Evolutionary conservation across 2,888 invertebrate genomes (phyloP).

Genomic region (Oithona nana): DNA sequence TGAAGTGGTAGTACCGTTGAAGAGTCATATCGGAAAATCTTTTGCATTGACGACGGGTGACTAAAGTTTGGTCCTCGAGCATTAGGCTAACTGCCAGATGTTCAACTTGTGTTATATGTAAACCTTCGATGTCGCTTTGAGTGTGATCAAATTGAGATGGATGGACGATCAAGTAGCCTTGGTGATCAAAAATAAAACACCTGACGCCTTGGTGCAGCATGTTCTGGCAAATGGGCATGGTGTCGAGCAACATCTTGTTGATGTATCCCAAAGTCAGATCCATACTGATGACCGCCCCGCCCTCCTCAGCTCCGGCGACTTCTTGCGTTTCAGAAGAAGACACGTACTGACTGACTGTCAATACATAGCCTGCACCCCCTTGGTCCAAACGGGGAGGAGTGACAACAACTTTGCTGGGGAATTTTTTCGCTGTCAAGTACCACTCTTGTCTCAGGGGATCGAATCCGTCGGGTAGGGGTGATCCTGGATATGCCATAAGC

Average conservation of each 20-base stretch:
- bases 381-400: constrained; percentile 4
- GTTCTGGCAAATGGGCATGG: neutral
- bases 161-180: constrained; percentile 11
- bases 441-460: constrained; percentile 6
- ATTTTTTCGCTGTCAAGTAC: neutral
- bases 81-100: neutral
- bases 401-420: neutral
- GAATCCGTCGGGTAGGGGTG: neutral
- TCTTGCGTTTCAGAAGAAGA: neutral
- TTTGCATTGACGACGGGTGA: neutral
- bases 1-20: constrained; percentile 10
- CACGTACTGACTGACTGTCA: neutral
- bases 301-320: neutral
- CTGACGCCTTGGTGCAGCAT: neutral
- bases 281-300: neutral
- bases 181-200: constrained; percentile 15
- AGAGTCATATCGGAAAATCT: neutral
- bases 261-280: constrained; percentile 11
- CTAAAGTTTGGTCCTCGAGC: neutral
- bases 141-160: neutral
- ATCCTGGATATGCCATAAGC: constrained; percentile 1
- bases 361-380: constrained; percentile 10
- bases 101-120: constrained; percentile 12
- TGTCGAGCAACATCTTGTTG: neutral
- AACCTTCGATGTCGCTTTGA: neutral